Evolutionary conservation across 2,113 vertebrate genomes (phyloP).

Genomic region (Ia io): DNA sequence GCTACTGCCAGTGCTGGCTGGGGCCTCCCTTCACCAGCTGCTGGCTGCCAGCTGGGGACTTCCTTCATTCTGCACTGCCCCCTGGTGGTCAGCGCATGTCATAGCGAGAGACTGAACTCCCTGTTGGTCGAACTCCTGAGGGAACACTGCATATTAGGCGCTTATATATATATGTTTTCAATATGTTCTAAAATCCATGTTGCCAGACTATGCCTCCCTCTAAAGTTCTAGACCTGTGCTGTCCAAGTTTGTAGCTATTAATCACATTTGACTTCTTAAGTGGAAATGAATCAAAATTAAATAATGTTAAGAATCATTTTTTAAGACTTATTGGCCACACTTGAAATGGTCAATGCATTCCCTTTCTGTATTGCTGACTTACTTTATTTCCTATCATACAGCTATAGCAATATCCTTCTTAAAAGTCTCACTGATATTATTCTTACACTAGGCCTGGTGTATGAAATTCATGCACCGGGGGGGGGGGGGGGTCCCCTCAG

Average conservation of each 20-base stretch:
- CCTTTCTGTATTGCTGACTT: background rate
- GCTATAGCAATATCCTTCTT: background rate
- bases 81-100: too few relatives aligned
- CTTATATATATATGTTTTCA: background rate
- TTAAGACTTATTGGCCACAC: background rate
- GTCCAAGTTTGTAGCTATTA: background rate
- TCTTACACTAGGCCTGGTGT: background rate
- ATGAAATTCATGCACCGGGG: too few relatives aligned
- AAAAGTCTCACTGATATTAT: background rate
- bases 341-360: background rate
- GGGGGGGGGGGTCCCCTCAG: too few relatives aligned
- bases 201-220: background rate
- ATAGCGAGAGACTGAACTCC: too few relatives aligned
- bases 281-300: background rate
- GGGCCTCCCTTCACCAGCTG: too few relatives aligned
- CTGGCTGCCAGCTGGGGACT: too few relatives aligned
- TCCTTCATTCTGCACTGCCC: too few relatives aligned
- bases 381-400: background rate
- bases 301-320: background rate
- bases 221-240: background rate
- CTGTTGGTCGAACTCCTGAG: too few relatives aligned
- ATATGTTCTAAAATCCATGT: background rate
- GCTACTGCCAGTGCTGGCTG: background rate
- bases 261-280: background rate
- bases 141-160: too few relatives aligned